phyloP scores from a whole-genome alignment of 2,797 vertebrate genomes.

The Mus spretus region DNA sequence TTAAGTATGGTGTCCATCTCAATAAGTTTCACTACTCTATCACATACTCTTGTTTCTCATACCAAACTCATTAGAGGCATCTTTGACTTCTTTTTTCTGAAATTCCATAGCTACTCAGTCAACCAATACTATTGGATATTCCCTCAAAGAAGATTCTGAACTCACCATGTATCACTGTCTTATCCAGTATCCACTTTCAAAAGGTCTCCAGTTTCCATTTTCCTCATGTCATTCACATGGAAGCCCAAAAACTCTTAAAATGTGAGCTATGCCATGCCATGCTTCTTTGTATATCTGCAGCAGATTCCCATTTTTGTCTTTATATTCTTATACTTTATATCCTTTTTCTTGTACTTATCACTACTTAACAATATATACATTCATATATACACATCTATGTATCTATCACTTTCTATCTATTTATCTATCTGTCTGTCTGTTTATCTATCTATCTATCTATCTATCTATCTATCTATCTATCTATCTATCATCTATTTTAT shows the following conservation, averaged over 20 bases:
- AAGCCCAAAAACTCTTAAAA: background rate
- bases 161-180: background rate
- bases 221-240: background rate
- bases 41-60: background rate
- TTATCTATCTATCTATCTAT: background rate
- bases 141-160: background rate
- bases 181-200: no score
- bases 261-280: background rate
- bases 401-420: background rate
- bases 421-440: background rate
- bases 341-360: background rate
- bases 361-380: background rate
- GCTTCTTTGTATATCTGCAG: background rate
- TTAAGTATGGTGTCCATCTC: background rate
- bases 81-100: background rate
- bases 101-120: background rate
- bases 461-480: background rate
- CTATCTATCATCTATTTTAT: background rate
- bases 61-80: background rate
- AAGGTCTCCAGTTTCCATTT: background rate
- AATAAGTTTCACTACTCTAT: background rate
- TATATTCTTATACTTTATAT: background rate
- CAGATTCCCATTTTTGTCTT: background rate
- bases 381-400: background rate
- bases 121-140: background rate